Evolutionary conservation across 2,888 invertebrate genomes (phyloP), one percentile per base, ranked within the genome.

Genomic region (Diaprepes abbreviatus): DNA sequence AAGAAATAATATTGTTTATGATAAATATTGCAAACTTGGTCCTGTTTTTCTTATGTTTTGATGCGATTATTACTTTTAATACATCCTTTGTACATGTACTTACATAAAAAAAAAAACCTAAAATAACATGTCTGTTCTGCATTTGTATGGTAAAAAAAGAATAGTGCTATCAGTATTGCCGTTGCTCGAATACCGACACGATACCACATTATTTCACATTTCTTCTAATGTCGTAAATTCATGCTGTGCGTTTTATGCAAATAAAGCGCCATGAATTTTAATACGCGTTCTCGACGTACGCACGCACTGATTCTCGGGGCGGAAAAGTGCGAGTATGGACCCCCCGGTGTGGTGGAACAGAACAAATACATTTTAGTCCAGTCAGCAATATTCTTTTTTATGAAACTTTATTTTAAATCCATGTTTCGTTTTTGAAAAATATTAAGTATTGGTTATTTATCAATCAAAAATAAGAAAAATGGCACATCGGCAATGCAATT

Each of bases 201-300:
- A 68, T 63, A 68, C 12, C 68, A 45, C 63, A 50, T 66, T 70
- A 60, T 70, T 60, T 70, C 60, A 55, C 66, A 70, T 70, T 70
- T 70, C 70, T 66, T 24, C 48, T 66, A 70, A 70, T 70, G 70
- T 70, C 60, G 68, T 73, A 76, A 76, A 74, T 74, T 70, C 60
- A 60, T 74, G 73, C 71, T 73, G 73, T 63, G 68, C 48, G 68
- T 63, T 57, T 59, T 68, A 68, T 68, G 68, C 68, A 63, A 68
- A 68, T 68, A 36, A 21, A 28, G 12, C 17, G 36, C 63, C 58
- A 76, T 76, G 75, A 76, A 76, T 76, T 76, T 75, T 74, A 76
- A 76, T 75, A 74, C 72, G 75, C 75, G 75, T 76, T 75, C 69
- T 68, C 72, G 74, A 75, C 70, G 74, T 73, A 76, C 75, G 73